phyloP scores from a whole-genome alignment of 2,113 vertebrate genomes.

The Tricholaema leucomelas region DNA sequence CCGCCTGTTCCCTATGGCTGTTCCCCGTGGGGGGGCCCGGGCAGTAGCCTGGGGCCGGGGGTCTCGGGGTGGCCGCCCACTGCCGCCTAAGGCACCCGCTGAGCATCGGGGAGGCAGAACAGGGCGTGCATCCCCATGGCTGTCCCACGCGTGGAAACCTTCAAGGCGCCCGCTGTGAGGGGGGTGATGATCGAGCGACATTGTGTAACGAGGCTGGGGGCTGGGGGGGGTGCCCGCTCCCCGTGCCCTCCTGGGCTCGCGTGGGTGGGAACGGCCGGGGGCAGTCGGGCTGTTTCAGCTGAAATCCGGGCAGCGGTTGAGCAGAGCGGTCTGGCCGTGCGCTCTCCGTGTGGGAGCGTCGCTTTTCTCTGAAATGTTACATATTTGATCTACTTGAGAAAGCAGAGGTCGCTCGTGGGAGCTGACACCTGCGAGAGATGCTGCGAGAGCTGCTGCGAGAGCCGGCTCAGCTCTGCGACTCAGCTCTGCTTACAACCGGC shows the following conservation, averaged over 20 bases:
- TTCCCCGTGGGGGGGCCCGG: no score
- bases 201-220: accelerated
- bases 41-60: no score
- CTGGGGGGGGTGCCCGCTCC: neutral
- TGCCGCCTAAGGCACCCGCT: neutral
- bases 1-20: no score
- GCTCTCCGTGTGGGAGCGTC: no score
- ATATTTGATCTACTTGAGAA: no score
- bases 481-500: accelerated
- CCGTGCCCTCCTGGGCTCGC: neutral
- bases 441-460: neutral
- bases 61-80: no score
- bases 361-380: neutral
- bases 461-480: no score
- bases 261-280: neutral
- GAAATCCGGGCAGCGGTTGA: neutral
- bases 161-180: neutral
- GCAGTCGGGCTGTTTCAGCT: neutral
- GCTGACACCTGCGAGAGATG: neutral
- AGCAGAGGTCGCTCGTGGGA: accelerated
- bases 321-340: no score
- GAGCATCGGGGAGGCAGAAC: neutral
- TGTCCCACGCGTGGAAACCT: neutral
- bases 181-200: accelerated
- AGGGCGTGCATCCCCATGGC: no score